These are phyloP conservation scores for Drosophila parvula DNA, from an alignment of 1,140 invertebrate species.

Conservation along the genomic window DNA sequence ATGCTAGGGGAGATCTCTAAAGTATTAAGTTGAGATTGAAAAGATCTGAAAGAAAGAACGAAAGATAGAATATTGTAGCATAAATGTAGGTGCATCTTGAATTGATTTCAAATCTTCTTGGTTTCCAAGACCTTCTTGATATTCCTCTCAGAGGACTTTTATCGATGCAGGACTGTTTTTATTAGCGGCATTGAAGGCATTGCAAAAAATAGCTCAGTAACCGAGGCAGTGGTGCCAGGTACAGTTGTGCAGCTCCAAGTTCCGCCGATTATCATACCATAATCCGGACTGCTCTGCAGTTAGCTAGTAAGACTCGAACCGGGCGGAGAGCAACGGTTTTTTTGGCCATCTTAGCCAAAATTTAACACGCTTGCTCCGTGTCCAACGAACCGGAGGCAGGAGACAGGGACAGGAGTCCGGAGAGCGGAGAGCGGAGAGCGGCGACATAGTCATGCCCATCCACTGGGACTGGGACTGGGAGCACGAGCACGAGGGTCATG, in stretches of 20 bases:
- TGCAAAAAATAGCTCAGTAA: conserved; percentile 33
- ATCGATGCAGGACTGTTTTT: conserved; percentile 5
- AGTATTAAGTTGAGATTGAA: neutral
- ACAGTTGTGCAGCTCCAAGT: conserved; percentile 50
- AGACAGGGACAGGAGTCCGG: conserved; percentile 1
- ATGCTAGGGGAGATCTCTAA: too few species aligned
- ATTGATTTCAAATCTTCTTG: too few species aligned
- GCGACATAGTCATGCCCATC: conserved; percentile 58
- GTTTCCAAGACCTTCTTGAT: accelerated
- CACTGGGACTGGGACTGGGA: conserved; percentile 82
- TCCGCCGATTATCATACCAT: conserved; percentile 31
- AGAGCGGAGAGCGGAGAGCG: conserved; percentile 6
- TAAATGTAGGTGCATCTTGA: neutral
- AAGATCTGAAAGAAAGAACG: too few species aligned
- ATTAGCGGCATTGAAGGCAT: conserved; percentile 41
- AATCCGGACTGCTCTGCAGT: conserved; percentile 33
- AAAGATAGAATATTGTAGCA: neutral
- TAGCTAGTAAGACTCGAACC: conserved; percentile 71
- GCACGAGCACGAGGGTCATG: conserved; percentile 62
- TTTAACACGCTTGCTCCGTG: conserved; percentile 77
- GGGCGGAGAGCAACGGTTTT: conserved; percentile 80
- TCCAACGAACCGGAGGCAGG: conserved; percentile 63
- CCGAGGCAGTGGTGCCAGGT: conserved; percentile 51
- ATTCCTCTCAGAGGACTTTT: neutral
- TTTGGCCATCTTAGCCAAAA: conserved; percentile 77